A percentile compares a stretch with the other conserved stretches of the same genome.
phyloP scores from a whole-genome alignment of 2,113 vertebrate species.

The Thymallus thymallus region DNA sequence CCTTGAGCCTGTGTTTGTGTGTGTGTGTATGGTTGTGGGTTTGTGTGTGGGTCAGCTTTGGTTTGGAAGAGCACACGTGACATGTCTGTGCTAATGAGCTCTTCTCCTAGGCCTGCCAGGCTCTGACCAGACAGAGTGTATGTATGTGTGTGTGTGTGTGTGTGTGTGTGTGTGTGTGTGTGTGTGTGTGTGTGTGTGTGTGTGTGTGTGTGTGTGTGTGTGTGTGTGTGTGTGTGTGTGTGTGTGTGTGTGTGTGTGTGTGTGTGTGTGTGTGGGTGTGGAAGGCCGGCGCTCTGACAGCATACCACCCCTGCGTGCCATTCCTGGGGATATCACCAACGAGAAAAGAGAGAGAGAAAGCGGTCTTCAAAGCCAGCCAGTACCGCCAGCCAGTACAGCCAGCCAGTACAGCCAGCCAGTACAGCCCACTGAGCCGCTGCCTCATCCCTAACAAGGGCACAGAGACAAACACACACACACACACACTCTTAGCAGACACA shows the following conservation, averaged over 20 bases:
- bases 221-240: background rate
- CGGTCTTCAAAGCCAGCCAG: background rate
- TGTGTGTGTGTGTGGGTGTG: background rate
- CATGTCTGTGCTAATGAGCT: conserved; percentile 58
- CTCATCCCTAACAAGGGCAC: conserved; percentile 5
- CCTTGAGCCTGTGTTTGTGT: background rate
- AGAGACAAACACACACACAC: background rate
- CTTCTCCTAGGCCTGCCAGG: conserved; percentile 42
- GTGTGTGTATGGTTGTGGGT: background rate
- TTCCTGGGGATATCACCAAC: background rate
- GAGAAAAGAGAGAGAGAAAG: background rate
- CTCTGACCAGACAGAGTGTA: conserved; percentile 11
- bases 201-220: conserved; percentile 4
- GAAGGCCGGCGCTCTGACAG: background rate
- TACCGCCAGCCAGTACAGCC: background rate
- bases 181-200: conserved; percentile 13
- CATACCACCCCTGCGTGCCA: background rate
- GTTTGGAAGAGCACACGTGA: conserved; percentile 27
- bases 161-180: conserved; percentile 1
- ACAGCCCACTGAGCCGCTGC: background rate
- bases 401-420: background rate
- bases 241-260: background rate
- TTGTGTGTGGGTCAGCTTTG: conserved; percentile 2
- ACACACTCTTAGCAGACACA: background rate
- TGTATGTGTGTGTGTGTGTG: background rate